Evolutionary conservation across 2,888 invertebrate genomes (phyloP), one percentile per base, ranked within the genome.

Genomic region (Agrilus mali): DNA sequence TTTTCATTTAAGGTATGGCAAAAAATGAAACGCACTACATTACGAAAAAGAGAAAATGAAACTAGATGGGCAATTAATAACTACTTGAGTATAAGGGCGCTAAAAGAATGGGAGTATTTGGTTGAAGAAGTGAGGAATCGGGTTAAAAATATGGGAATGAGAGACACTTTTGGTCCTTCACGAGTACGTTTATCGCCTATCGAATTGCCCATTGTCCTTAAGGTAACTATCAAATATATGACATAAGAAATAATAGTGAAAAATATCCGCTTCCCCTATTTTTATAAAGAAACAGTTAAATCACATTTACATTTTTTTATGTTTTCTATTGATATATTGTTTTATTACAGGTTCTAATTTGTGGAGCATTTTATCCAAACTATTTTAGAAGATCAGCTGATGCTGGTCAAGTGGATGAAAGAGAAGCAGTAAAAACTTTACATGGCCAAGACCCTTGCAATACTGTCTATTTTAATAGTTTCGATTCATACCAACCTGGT

Each of bases 311-410:
- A n/a, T n/a, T n/a, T n/a, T n/a, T n/a, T n/a, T n/a, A n/a, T n/a
- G n/a, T n/a, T n/a, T n/a, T n/a, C n/a, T n/a, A n/a, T n/a, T n/a
- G n/a, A 20, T 3, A 5, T 3, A 20, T 20, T 6, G 2, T 10
- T 44, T 22, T 50, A 46, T 46, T 55, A 6, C 60, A 85, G 83
- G 63, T 87, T 33, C 72, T 83, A n/a, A 68, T 88, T 32, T 81
- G 84, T 45, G 90, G 87, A 2, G 93, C 94, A 2, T 93, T 93
- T 65, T 96, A 93, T 68, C 96, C 96, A 0, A 82, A 94, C 64
- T 95, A 86, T 65, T 95, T 88, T 66, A 65, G 80, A 15, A 73
- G 77, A 31, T 58, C 67, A 7, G 59, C 68, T 15, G 70, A 72
- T 2, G 65, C 66, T 33, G 73, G 74, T 40, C 71, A 74, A 42